Conservation (phyloP, 2,113 vertebrate species). For the Ellobius talpinus region DNA sequence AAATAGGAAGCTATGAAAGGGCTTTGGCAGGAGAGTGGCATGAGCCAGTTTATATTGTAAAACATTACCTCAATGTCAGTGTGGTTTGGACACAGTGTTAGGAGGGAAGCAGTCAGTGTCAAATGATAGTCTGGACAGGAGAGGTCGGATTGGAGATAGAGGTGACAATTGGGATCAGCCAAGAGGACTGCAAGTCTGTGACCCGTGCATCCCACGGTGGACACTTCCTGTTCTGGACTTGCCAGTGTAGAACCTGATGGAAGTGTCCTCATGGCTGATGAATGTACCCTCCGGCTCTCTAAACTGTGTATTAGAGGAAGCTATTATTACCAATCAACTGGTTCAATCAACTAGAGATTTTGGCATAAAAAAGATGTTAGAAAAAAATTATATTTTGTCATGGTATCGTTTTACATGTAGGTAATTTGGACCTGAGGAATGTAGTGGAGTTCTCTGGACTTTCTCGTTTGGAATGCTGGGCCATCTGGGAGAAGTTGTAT, state of each 20-base stretch:
- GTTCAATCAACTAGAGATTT: constrained; percentile 35
- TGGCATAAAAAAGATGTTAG: not conserved
- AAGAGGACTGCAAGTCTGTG: not conserved
- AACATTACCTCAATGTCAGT: constrained; percentile 29
- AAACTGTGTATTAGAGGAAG: not conserved
- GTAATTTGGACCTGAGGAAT: not conserved
- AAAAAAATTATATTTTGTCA: constrained; percentile 14
- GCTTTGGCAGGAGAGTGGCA: constrained; percentile 46
- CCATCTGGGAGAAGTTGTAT: constrained; percentile 29
- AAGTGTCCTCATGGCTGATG: not conserved
- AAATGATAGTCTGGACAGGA: not conserved
- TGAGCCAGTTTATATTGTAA: constrained; percentile 63
- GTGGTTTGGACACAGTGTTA: constrained; percentile 23
- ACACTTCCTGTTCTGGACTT: not conserved
- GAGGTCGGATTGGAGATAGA: not conserved
- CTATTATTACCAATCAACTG: not conserved
- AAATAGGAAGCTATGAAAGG: constrained; percentile 73
- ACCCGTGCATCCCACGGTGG: not conserved
- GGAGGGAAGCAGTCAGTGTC: not conserved
- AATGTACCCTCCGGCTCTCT: not conserved
- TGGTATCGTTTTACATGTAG: not conserved
- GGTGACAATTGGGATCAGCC: not conserved
- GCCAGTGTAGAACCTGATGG: not conserved
- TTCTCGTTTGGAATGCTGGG: constrained; percentile 8
- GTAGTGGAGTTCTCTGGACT: constrained; percentile 5